Base-by-base conservation (phyloP, 2,888 invertebrate species). In the Parnassius mnemosyne region DNA sequence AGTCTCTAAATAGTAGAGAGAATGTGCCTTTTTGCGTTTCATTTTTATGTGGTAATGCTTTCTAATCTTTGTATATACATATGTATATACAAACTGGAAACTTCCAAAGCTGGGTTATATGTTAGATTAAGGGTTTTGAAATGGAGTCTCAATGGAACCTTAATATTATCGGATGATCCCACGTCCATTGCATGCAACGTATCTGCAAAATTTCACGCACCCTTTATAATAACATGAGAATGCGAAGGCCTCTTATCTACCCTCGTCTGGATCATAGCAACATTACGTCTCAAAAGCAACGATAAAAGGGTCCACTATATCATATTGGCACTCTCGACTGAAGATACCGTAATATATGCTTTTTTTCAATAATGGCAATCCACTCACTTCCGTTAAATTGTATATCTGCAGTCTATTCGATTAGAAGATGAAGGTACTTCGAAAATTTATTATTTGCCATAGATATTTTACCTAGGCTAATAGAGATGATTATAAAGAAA, bases 191-290 rank as follows among this genome's bases (percentile, higher is more conserved):
- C 78, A 63, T 74, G 74, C 78, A 73, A 79, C 79, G 75, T 85
- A 86, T 87, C 86, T 87, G 83, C 81, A 80, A 85, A 89, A 86
- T 88, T 89, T 87, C 87, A 88, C 87, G 85, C 88, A 83, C 87
- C 89, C 89, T 84, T 79, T 85, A 82, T 82, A 85, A 85, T 85
- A 87, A 87, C 85, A 85, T 77, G 80, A 77, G 76, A 72, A 72
- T 69, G 71, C 73, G 75, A 69, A 79, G 73, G 72, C 74, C 77
- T 71, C 84, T 87, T 89, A 87, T 87, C 88, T 85, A 84, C 87
- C 89, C 87, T 85, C 80, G 73, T 75, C 75, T 71, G 71, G 77
- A 78, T 81, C 74, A 68, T 79, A 75, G 78, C 77, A 77, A 74
- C 75, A 71, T 68, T 66, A 62, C 69, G 61, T 62, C 71, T 68